Conservation (phyloP, 1,140 invertebrate species). For the Aphaenogaster rudis region DNA sequence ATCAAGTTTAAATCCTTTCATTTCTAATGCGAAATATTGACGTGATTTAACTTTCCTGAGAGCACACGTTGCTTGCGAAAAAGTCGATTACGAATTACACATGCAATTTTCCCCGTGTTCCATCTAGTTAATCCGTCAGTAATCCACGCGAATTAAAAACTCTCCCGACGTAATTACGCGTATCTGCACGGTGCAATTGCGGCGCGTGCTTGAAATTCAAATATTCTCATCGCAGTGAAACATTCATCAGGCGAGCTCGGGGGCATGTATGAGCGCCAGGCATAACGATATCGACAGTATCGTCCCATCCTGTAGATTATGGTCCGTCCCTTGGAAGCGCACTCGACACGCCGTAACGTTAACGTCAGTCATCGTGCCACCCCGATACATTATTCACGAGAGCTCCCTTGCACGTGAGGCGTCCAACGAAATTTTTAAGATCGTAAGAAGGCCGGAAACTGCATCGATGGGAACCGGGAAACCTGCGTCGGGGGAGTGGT, state of each 20-base stretch:
- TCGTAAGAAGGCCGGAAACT: conserved; percentile 35
- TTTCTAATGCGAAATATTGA: background rate
- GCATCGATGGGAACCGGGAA: conserved; percentile 19
- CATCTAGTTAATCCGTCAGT: background rate
- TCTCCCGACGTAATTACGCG: background rate
- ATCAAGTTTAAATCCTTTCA: background rate
- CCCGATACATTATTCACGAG: conserved; percentile 54
- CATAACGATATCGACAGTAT: conserved; percentile 35
- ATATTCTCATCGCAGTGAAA: background rate
- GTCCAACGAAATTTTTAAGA: conserved; percentile 37
- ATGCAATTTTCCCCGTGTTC: background rate
- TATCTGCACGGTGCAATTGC: background rate
- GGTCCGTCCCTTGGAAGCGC: background rate
- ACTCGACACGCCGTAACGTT: background rate
- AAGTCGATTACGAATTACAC: background rate
- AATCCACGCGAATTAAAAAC: conserved; percentile 23
- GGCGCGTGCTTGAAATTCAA: conserved; percentile 12
- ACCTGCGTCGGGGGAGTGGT: background rate
- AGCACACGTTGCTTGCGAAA: background rate
- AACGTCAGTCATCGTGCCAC: conserved; percentile 22
- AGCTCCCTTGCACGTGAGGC: conserved; percentile 2
- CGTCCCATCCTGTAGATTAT: conserved; percentile 22
- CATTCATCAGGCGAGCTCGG: background rate
- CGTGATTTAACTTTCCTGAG: background rate
- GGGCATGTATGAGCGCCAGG: background rate